Base-by-base conservation (phyloP, 2,113 vertebrate species). In the Microtus montanus region DNA sequence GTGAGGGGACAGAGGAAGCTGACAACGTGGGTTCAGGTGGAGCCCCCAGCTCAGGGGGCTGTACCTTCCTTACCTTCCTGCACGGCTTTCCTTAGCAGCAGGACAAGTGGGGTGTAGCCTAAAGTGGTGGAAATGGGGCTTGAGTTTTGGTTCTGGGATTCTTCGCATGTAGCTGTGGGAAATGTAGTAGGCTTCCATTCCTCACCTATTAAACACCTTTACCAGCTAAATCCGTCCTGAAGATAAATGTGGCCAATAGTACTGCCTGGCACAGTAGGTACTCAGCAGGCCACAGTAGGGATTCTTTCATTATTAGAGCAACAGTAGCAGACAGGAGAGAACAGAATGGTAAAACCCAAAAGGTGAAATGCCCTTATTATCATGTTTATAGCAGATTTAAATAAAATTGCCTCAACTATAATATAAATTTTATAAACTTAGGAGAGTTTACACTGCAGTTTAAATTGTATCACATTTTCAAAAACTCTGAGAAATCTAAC, bases 341-440 rank as follows among this genome's bases (percentile, higher is more conserved):
- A 54, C 0, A 84, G 41, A 94, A 73, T 13, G 30, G 7, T 33
- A 90, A 52, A 94, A 87, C 91, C 7, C 20, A n/a, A 87, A 84
- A 94, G 24, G 41, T 83, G 0, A 92, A 94, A 93, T 79, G 38
- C 7, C 35, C 79, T 64, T 28, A 71, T 80, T 54, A 19, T 73
- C 35, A 44, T 78, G 7, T 49, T 82, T 35, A 85, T 87, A 78
- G 58, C n/a, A 73, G 52, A 90, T 54, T 89, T 92, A 95, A 77
- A 28, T 44, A 77, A 64, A 93, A 80, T 58, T 15, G 79, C 64
- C 66, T 95, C 35, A 83, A 80, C 4, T 49, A 20, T 77, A 64
- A 64, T 24, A 15, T 77, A 70, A 70, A 87, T 22, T 80, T 91
- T 68, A 38, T 44, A 75, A 73, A 87, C 47, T 88, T 15, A 75